These are phyloP conservation scores for Phrynocephalus versicolor DNA, from an alignment of 2,113 vertebrate genomes.

Conservation along the genomic window DNA sequence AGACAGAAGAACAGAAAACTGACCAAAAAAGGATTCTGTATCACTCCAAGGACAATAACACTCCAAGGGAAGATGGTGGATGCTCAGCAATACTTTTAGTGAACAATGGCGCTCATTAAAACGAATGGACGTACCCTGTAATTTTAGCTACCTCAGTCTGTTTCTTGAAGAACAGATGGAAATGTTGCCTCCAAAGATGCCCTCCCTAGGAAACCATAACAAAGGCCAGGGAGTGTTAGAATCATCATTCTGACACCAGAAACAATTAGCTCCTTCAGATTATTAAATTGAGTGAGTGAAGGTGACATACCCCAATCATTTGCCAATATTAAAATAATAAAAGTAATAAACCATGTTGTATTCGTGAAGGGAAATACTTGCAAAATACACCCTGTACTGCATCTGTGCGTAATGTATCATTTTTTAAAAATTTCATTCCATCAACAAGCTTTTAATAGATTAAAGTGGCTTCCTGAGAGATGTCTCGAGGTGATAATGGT, in stretches of 20 bases:
- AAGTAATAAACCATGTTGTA: not conserved
- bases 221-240: not conserved
- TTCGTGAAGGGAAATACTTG: not conserved
- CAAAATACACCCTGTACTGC: not conserved
- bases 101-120: not conserved
- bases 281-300: not conserved
- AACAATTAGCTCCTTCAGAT: not conserved
- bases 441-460: not conserved
- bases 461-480: not conserved
- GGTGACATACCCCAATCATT: not conserved
- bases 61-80: too few relatives aligned
- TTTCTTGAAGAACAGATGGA: not conserved
- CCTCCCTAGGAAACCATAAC: not conserved
- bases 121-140: not conserved
- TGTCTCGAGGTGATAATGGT: not conserved
- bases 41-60: not conserved
- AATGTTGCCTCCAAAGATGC: not conserved
- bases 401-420: not conserved
- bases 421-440: not conserved
- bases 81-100: not conserved
- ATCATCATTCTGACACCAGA: not conserved
- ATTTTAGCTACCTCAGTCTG: conserved; percentile 52
- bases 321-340: not conserved
- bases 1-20: too few relatives aligned
- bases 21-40: not conserved